Evolutionary conservation across 2,888 invertebrate species (phyloP).

Genomic region (Ophraella communa): DNA sequence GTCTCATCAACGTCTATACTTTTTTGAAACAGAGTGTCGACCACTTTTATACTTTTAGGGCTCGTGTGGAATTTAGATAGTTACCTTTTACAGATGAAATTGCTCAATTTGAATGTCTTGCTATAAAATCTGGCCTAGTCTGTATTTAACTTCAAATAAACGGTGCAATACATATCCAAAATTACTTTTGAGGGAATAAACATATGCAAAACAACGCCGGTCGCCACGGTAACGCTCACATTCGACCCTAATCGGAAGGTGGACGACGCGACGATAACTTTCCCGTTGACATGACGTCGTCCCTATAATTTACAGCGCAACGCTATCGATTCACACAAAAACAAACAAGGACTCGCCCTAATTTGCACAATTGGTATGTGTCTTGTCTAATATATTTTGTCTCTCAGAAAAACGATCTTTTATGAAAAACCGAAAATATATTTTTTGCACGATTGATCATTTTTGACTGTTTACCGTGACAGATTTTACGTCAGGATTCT

Average conservation of each 20-base stretch:
- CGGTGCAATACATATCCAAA: neutral
- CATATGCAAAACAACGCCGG: conserved; percentile 9
- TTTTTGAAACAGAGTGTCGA: too few species aligned
- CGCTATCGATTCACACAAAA: conserved; percentile 29
- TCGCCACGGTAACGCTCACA: conserved; percentile 14
- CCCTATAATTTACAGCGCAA: conserved; percentile 26
- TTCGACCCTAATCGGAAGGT: conserved; percentile 1
- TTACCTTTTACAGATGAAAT: neutral
- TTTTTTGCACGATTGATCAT: too few species aligned
- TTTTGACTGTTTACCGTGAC: too few species aligned
- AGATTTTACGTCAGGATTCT: too few species aligned
- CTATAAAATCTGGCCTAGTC: neutral
- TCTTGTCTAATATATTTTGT: neutral
- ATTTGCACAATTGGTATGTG: neutral
- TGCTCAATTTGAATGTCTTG: neutral
- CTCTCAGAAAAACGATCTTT: too few species aligned
- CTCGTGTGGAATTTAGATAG: too few species aligned
- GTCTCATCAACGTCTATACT: too few species aligned
- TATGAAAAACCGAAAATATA: too few species aligned
- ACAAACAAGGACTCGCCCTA: neutral
- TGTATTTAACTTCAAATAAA: neutral
- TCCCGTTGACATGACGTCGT: conserved; percentile 17
- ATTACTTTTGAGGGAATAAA: neutral
- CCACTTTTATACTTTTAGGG: too few species aligned
- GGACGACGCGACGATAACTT: conserved; percentile 1